Percentiles rank a stretch among this genome's conserved stretches.
phyloP scores from a whole-genome alignment of 2,888 invertebrate species.

The Lepas anatifera region DNA sequence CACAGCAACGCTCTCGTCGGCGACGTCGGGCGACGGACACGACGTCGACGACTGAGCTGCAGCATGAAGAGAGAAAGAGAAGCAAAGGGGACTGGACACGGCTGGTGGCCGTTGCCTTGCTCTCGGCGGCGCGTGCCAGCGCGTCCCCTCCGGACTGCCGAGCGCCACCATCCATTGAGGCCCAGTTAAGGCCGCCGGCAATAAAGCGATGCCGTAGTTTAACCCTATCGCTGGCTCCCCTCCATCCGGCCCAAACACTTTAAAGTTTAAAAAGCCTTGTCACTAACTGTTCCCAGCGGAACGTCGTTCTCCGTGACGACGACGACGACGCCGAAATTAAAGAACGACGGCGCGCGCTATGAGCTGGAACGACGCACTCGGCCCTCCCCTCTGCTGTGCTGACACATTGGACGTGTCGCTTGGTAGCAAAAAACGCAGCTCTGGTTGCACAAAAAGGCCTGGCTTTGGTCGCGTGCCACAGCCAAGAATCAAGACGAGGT shows the following conservation, averaged over 20 bases:
- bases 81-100: background rate
- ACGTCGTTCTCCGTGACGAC: background rate
- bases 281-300: constrained; percentile 14
- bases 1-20: background rate
- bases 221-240: constrained; percentile 10
- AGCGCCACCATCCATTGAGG: background rate
- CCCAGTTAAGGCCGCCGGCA: background rate
- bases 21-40: background rate
- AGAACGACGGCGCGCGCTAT: background rate
- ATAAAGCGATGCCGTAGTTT: background rate
- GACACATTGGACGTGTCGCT: no score
- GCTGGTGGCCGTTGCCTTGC: background rate
- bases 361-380: background rate
- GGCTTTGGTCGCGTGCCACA: background rate
- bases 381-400: background rate
- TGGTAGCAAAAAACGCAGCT: no score
- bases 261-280: constrained; percentile 14
- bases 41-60: no score
- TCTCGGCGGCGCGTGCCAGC: background rate
- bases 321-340: background rate
- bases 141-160: no score
- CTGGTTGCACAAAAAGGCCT: background rate
- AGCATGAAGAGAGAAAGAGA: no score
- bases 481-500: background rate
- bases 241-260: constrained; percentile 9